Percentiles rank a stretch among this genome's conserved stretches.
Conservation (phyloP, 2,888 invertebrate species). For the Hypercompe scribonia region DNA sequence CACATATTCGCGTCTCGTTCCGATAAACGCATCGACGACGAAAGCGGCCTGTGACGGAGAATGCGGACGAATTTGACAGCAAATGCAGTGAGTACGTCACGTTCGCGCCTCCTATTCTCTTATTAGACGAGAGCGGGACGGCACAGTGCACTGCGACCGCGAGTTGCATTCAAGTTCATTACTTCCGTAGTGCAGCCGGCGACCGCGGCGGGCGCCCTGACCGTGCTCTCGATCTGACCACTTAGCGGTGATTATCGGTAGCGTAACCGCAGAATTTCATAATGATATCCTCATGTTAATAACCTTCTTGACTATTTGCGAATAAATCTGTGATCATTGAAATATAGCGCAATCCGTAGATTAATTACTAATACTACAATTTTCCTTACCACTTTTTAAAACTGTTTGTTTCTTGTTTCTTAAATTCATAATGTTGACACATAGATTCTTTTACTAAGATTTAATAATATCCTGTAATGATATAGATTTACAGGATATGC, state of each 20-base stretch:
- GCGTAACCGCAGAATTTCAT: constrained; percentile 16
- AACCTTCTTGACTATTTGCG: background rate
- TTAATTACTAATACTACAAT: background rate
- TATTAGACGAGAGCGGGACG: constrained; percentile 76
- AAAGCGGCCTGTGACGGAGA: constrained; percentile 86
- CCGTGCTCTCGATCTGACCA: constrained; percentile 74
- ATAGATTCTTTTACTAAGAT: background rate
- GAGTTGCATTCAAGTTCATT: constrained; percentile 87
- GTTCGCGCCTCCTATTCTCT: constrained; percentile 76
- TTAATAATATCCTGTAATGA: background rate
- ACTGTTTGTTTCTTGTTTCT: background rate
- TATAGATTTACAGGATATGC: background rate
- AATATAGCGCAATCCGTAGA: background rate
- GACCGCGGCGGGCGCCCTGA: constrained; percentile 74
- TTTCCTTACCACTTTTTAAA: background rate
- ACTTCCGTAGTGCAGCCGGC: constrained; percentile 82
- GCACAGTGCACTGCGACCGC: constrained; percentile 73
- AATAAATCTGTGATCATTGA: background rate
- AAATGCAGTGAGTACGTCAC: constrained; percentile 84
- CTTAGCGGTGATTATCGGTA: constrained; percentile 54
- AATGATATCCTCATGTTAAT: constrained; percentile 11
- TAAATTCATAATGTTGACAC: background rate
- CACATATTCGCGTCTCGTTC: constrained; percentile 87
- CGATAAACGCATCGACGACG: constrained; percentile 86
- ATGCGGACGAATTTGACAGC: constrained; percentile 85